Conservation (phyloP, 1,140 invertebrate species). For the Phymorhynchus buccinoides region DNA sequence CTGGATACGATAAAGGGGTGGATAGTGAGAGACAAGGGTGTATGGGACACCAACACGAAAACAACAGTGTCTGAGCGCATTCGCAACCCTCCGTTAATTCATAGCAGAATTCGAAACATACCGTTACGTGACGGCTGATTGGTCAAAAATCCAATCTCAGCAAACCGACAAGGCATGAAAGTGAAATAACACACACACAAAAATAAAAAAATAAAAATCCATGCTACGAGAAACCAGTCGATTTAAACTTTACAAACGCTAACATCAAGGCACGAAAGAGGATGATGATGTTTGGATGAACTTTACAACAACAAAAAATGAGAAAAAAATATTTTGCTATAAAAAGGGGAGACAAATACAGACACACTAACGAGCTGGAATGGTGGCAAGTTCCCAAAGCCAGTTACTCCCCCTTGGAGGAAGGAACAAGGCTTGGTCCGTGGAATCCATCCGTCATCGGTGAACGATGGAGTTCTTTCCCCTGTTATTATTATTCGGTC, state of each 20-base stretch:
- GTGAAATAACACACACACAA: neutral
- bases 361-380: neutral
- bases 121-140: neutral
- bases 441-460: slow-evolving; percentile 20
- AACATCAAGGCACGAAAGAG: too few species aligned
- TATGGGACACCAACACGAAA: neutral
- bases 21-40: neutral
- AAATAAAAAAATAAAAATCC: too few species aligned
- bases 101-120: neutral
- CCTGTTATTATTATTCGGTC: neutral
- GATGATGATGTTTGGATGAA: too few species aligned
- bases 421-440: slow-evolving; percentile 17
- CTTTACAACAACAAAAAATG: too few species aligned
- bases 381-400: slow-evolving; percentile 14
- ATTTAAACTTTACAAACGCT: too few species aligned
- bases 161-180: neutral
- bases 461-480: slow-evolving; percentile 19
- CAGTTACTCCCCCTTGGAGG: neutral
- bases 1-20: neutral
- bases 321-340: too few species aligned
- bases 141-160: neutral
- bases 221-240: too few species aligned
- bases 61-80: slow-evolving; percentile 26
- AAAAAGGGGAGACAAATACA: neutral
- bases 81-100: slow-evolving; percentile 34